Evolutionary conservation across 1,140 invertebrate species (phyloP).

Genomic region (Ips typographus): DNA sequence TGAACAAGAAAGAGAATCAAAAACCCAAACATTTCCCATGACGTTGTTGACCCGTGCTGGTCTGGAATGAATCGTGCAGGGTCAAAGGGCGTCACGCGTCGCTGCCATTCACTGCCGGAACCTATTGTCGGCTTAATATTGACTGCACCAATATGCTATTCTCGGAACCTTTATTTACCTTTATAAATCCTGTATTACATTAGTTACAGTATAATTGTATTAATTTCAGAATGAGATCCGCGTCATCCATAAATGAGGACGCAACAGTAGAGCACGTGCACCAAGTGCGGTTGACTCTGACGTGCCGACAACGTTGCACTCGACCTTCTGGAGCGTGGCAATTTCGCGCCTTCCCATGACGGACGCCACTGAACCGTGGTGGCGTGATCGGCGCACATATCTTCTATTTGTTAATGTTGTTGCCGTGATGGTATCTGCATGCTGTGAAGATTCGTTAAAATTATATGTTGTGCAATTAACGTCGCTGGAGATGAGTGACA

Average conservation of each 20-base stretch:
- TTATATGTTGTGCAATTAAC: too few species aligned
- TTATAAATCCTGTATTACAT: not conserved
- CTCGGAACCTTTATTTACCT: not conserved
- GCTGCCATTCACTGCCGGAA: conserved; percentile 28
- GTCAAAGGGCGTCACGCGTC: conserved; percentile 41
- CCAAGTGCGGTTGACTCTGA: not conserved
- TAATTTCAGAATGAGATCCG: not conserved
- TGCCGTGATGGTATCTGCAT: not conserved
- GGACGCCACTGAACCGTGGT: not conserved
- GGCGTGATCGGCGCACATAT: not conserved
- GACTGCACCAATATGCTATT: not conserved
- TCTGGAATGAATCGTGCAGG: conserved; percentile 36
- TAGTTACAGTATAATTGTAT: not conserved
- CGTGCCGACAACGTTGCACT: not conserved
- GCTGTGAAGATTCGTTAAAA: too few species aligned
- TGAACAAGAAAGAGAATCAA: conserved; percentile 16
- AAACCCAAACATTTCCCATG: conserved; percentile 37
- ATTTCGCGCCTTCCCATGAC: not conserved
- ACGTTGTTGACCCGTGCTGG: conserved; percentile 42
- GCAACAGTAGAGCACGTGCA: not conserved
- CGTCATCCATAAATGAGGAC: not conserved
- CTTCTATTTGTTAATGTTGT: not conserved
- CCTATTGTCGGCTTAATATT: not conserved
- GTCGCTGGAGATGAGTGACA: too few species aligned
- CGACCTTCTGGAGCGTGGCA: not conserved